Evolutionary conservation across 2,113 vertebrate species (phyloP).

Genomic region (Malurus elegans): DNA sequence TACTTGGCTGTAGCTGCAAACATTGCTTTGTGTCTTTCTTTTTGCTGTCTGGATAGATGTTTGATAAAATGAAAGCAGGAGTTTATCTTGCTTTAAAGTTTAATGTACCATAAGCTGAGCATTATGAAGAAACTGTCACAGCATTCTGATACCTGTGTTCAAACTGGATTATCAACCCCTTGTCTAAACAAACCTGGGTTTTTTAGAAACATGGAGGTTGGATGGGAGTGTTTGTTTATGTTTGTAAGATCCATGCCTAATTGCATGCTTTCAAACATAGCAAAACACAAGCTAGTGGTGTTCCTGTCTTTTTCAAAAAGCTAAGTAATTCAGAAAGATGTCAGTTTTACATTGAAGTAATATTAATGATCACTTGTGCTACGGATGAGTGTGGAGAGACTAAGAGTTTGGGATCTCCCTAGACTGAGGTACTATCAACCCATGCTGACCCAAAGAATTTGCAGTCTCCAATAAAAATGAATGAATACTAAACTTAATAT

Average conservation of each 20-base stretch:
- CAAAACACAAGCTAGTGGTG: background rate
- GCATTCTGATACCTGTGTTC: constrained; percentile 55
- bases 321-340: background rate
- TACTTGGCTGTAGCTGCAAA: constrained; percentile 31
- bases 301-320: background rate
- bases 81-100: constrained; percentile 68
- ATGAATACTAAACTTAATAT: background rate
- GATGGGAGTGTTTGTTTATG: constrained; percentile 42
- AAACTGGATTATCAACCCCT: constrained; percentile 56
- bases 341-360: background rate
- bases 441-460: background rate
- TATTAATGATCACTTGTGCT: background rate
- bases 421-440: background rate
- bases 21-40: constrained; percentile 54
- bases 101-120: constrained; percentile 67
- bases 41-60: constrained; percentile 46
- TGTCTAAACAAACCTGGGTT: constrained; percentile 63
- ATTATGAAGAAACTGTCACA: constrained; percentile 67
- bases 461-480: background rate
- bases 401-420: background rate
- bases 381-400: background rate
- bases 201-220: constrained; percentile 36
- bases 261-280: constrained; percentile 39
- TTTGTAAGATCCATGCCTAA: constrained; percentile 8
- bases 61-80: constrained; percentile 63